Evolutionary conservation across 2,113 vertebrate species (phyloP), one percentile per base, ranked within the genome.

Genomic region (Thalassoma bifasciatum): DNA sequence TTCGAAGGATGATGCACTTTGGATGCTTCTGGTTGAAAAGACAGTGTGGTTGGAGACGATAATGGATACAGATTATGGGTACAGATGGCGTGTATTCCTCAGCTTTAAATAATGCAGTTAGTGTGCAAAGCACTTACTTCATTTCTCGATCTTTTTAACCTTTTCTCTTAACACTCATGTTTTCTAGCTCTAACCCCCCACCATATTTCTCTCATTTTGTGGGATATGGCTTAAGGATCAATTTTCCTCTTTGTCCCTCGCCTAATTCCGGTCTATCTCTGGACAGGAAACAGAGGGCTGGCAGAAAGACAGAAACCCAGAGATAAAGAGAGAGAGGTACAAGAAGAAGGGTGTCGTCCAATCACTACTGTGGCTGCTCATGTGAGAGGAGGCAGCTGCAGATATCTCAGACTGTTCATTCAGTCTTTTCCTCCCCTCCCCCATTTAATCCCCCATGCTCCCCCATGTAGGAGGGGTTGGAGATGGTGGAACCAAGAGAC

Each of bases 71-170:
- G 63, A 81, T 84, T 81, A 59, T 71, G 83, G 61, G 73, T 79
- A 85, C 53, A 59, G 77, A 52, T 30, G 50, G 58, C 77, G 77
- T 47, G 61, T 54, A 77, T 79, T 60, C 60, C 53, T 61, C 67
- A 65, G 74, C 58, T 73, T 89, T 91, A 89, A 93, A 93, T 93
- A 87, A 93, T 92, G 81, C 87, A 90, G 74, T 72, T 77, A 51
- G 78, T 42, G 58, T 78, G 87, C 76, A 67, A 64, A 80, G 81
- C 84, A 72, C 84, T 86, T 87, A 68, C 65, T 82, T 63, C 72
- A 62, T 62, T 57, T 61, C 61, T 75, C 69, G 78, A 75, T 82
- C 16, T 72, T 79, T 68, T 71, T 16, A 52, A 66, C 47, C 71
- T 82, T 84, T 81, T 53, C 69, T 67, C 72, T 47, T 19, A 86